phyloP scores from a whole-genome alignment of 2,113 vertebrate genomes.

The Serinus canaria region DNA sequence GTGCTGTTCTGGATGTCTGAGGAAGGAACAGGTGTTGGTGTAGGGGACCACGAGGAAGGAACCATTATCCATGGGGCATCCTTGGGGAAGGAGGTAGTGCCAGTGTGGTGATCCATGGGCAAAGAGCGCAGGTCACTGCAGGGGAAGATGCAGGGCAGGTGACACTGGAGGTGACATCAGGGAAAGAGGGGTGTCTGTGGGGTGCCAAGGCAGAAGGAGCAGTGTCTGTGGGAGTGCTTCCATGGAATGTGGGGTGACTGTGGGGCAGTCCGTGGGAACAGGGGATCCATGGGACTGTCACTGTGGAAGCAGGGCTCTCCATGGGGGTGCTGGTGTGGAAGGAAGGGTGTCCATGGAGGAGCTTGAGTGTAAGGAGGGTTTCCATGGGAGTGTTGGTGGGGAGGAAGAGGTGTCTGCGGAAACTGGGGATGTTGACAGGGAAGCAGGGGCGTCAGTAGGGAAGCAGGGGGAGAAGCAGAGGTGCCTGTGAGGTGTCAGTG shows the following conservation, averaged over 20 bases:
- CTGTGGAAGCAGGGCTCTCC: neutral
- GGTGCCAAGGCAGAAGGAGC: neutral
- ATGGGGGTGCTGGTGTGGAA: neutral
- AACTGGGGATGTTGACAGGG: no score
- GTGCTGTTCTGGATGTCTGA: neutral
- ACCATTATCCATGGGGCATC: fast-evolving
- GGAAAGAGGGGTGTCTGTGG: no score
- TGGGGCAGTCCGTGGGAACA: neutral
- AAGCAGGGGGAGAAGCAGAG: neutral
- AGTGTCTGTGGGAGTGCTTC: neutral
- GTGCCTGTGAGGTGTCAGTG: no score
- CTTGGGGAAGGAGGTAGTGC: neutral
- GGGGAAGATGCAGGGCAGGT: neutral
- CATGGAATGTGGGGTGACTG: neutral
- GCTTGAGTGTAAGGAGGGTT: neutral
- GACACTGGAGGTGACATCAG: neutral
- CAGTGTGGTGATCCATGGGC: fast-evolving
- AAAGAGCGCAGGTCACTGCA: fast-evolving
- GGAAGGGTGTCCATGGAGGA: neutral
- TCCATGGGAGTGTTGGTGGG: neutral
- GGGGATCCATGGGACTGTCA: fast-evolving
- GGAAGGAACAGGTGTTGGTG: neutral
- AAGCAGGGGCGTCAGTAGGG: no score
- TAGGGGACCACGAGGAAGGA: neutral
- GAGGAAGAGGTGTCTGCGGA: neutral